Percentiles rank a stretch among this genome's conserved stretches.
Conservation (phyloP, 2,797 vertebrate genomes). For the Uromys caudimaculatus region DNA sequence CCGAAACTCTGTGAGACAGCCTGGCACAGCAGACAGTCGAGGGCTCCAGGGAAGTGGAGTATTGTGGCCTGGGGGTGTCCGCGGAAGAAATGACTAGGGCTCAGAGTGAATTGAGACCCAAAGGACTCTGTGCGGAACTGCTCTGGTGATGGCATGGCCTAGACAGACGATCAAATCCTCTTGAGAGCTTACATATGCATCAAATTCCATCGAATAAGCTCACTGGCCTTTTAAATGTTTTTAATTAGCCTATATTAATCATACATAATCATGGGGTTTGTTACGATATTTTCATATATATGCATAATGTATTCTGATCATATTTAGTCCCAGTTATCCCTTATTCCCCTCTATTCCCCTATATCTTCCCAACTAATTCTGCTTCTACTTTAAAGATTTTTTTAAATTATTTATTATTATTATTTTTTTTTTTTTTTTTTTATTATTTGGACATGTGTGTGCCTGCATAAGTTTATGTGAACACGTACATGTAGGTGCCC, state of each 20-base stretch:
- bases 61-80: neutral
- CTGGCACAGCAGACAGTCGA: neutral
- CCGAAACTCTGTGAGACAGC: neutral
- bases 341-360: neutral
- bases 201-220: neutral
- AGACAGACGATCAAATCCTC: neutral
- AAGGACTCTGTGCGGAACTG: neutral
- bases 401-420: neutral
- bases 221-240: neutral
- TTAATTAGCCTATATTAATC: neutral
- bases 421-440: neutral
- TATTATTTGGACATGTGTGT: neutral
- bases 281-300: neutral
- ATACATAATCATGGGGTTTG: neutral
- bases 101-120: neutral
- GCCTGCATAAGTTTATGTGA: neutral
- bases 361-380: neutral
- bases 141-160: neutral
- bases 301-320: neutral
- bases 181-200: neutral
- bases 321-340: too few species aligned
- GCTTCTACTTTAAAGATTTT: neutral
- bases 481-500: neutral
- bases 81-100: neutral
- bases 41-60: neutral